Evolutionary conservation across 2,113 vertebrate genomes (phyloP).

Genomic region (Pseudopipra pipra): DNA sequence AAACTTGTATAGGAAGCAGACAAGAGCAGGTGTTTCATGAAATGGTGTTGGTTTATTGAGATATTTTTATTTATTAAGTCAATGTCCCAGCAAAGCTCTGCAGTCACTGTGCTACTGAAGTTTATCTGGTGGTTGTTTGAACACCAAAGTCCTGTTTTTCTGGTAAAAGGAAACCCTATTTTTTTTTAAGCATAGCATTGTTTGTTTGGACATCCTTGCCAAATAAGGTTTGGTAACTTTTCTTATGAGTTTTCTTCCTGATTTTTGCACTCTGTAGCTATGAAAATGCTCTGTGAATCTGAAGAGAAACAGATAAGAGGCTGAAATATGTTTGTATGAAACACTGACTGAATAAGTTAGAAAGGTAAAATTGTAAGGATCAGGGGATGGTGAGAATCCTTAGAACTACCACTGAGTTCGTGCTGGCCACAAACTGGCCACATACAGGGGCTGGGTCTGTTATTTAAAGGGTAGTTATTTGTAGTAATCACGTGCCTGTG

Average conservation of each 20-base stretch:
- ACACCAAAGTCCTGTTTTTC: neutral
- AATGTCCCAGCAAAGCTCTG: neutral
- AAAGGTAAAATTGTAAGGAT: neutral
- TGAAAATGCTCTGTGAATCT: neutral
- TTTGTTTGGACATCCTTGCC: neutral
- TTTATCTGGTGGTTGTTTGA: neutral
- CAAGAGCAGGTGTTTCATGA: slow-evolving; percentile 36
- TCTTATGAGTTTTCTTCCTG: neutral
- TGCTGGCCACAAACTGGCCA: neutral
- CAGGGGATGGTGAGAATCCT: neutral
- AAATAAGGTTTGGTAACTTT: neutral
- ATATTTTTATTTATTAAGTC: neutral
- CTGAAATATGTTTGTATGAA: neutral
- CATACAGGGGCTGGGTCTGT: accelerated
- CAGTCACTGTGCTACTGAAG: neutral
- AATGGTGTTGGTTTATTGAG: neutral
- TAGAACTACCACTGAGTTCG: neutral
- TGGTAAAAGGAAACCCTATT: neutral
- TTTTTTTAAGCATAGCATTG: neutral
- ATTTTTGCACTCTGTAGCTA: neutral
- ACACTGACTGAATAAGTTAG: neutral
- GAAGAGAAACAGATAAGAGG: neutral
- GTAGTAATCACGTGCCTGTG: neutral
- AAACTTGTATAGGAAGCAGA: neutral
- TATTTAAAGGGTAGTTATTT: neutral